Base-by-base conservation (phyloP, 1,140 invertebrate genomes). In the Drosophila carrolli region DNA sequence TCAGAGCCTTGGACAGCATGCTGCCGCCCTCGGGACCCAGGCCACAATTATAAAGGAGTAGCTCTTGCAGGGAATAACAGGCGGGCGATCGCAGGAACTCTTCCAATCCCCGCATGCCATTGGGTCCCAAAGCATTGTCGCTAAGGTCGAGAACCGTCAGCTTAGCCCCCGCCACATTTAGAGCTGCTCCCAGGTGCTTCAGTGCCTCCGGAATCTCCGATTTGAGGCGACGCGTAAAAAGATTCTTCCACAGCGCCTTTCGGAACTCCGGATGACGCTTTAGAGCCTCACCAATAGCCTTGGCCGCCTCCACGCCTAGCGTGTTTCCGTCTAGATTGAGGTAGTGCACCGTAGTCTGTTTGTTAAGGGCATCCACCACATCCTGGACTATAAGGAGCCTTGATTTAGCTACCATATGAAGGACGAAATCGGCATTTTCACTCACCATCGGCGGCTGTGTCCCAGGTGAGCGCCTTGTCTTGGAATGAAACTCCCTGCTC, bases 121-220 rank as follows among this genome's bases (percentile, higher is more conserved):
- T 97, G 0, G 98, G 98, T 5, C 99, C 99, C 91, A 99, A 97
- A 0, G 99, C 99, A 94, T 99, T 99, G 92, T 99, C 98, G 93
- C 98, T 99, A 0, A 99, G 94, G 91, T 99, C 98, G 9, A 99
- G 93, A 75, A 98, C 96, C 0, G 95, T 95, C 0, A 99, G 93
- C 4, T 95, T 93, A 2, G 97, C 97, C 3, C 95, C 94, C 0
- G 98, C 96, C 9, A 91, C 81, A 55, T 97, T 97, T 50, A 99
- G 94, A 5, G 97, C 98, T 66, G 94, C 94, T 5, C 97, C 96
- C 2, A 99, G 93, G 51, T 84, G 67, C 16, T 81, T 65, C 78
- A 99, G 93, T 27, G 98, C 97, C 63, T 95, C 93, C 5, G 98
- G 98, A 90, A 99, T 99, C 94, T 99, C 98, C 14, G 96, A 95